Evolutionary conservation across 2,113 vertebrate genomes (phyloP).

Genomic region (Trichechus manatus): DNA sequence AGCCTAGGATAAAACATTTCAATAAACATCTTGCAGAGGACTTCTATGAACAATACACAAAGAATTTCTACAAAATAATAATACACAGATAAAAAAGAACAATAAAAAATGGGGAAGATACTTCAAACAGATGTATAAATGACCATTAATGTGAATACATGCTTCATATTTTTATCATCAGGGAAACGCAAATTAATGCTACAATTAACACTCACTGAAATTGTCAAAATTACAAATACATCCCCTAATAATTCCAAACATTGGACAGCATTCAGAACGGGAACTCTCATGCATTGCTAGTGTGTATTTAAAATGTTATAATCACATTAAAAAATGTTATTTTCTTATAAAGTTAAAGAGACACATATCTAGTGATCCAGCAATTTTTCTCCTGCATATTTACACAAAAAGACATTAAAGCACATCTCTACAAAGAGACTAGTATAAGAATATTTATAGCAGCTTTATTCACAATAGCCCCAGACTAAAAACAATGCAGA

Average conservation of each 20-base stretch:
- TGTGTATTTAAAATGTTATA: not conserved
- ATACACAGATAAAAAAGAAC: not conserved
- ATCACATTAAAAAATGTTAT: not conserved
- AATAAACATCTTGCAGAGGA: not conserved
- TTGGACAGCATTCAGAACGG: not conserved
- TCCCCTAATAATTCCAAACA: not conserved
- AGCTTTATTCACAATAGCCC: not conserved
- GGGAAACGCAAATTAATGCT: not conserved
- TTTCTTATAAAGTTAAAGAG: constrained; percentile 37
- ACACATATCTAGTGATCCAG: not conserved
- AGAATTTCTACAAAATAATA: not conserved
- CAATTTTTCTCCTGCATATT: not conserved
- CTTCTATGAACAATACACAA: not conserved
- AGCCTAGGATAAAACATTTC: not conserved
- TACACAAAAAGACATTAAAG: not conserved
- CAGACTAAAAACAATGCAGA: too few relatives aligned
- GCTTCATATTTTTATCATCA: not conserved
- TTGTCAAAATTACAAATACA: not conserved
- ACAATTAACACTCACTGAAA: not conserved
- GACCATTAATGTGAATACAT: not conserved
- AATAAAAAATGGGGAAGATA: not conserved
- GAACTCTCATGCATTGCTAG: not conserved
- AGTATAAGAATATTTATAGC: not conserved
- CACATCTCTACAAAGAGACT: not conserved
- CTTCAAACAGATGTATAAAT: not conserved